Base-by-base conservation (phyloP, 2,888 invertebrate species). In the Portevinia maculata region DNA sequence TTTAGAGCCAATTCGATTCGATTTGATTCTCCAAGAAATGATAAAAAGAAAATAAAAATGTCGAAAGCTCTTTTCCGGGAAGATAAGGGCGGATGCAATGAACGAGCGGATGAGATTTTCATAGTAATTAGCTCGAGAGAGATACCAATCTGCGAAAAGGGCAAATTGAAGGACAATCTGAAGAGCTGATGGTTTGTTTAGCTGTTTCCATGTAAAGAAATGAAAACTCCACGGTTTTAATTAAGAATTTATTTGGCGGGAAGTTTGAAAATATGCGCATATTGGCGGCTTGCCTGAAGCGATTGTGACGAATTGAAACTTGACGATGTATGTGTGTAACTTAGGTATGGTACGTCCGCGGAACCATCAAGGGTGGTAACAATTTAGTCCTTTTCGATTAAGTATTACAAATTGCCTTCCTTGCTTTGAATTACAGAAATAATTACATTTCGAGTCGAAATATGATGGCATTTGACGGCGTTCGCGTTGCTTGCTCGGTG, bases 1-100 rank as follows among this genome's bases (percentile, higher is more conserved):
- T 79, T 71, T 39, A 46, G 44, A n/a, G 46, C 34, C 73, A 79
- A 74, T 74, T 57, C 74, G 62, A 69, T 74, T 73, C 74, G 62
- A 69, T 74, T 73, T 48, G 60, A 50, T 64, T 64, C 64, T 48
- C 57, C 50, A 24, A 41, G n/a, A 17, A 53, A 67, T 34, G 24
- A n/a, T n/a, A n/a, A 24, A 11, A 19, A 37, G 28, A 15, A 48
- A 60, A 17, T 15, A 53, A 39, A 39, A 6, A 74, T 65, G n/a
- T 41, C 48, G 15, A 46, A 75, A 75, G 50, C 52, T 32, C 30
- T 59, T 65, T 62, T 6, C 32, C 9, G n/a, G 13, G n/a, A 15
- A 50, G 74, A 79, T 69, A 69, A 74, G 48, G 55, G 48, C 41
- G 79, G 50, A 50, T 34, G 67, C 41, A 69, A 57, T 34, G 44